Conservation (phyloP, 2,113 vertebrate species). For the Theristicus caerulescens region DNA sequence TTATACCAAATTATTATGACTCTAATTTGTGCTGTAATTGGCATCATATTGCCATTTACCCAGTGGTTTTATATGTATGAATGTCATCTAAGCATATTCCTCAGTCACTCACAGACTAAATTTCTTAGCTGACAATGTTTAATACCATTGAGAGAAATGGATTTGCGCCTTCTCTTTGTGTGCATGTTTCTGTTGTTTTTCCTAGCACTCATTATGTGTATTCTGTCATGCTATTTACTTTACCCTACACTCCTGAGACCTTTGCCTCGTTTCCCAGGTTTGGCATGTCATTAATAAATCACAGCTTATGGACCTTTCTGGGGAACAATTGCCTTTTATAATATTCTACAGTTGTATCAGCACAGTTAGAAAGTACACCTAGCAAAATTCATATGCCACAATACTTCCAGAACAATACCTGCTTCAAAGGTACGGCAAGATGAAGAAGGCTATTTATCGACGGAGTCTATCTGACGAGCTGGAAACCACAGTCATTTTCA, state of each 20-base stretch:
- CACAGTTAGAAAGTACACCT: not conserved
- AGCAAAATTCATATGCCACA: conserved; percentile 28
- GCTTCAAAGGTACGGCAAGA: conserved; percentile 49
- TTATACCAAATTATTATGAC: not conserved
- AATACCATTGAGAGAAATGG: not conserved
- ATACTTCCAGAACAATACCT: conserved; percentile 31
- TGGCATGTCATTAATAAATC: conserved; percentile 44
- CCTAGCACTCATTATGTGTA: not conserved
- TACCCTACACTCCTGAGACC: not conserved
- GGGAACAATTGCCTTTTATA: conserved; percentile 12
- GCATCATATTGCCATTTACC: not conserved
- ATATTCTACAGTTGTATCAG: not conserved
- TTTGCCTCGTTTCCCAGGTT: not conserved
- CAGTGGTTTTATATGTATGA: not conserved
- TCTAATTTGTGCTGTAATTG: not conserved
- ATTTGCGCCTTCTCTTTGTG: not conserved
- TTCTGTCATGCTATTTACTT: conserved; percentile 28
- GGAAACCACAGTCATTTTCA: conserved; percentile 57
- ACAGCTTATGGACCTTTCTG: not conserved
- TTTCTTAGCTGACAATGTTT: not conserved
- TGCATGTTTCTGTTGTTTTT: conserved; percentile 4
- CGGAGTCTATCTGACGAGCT: conserved; percentile 21
- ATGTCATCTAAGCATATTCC: not conserved
- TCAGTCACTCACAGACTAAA: not conserved
- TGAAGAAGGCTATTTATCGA: conserved; percentile 54